Evolutionary conservation across 2,797 vertebrate species (phyloP).

Genomic region (Discoglossus pictus): DNA sequence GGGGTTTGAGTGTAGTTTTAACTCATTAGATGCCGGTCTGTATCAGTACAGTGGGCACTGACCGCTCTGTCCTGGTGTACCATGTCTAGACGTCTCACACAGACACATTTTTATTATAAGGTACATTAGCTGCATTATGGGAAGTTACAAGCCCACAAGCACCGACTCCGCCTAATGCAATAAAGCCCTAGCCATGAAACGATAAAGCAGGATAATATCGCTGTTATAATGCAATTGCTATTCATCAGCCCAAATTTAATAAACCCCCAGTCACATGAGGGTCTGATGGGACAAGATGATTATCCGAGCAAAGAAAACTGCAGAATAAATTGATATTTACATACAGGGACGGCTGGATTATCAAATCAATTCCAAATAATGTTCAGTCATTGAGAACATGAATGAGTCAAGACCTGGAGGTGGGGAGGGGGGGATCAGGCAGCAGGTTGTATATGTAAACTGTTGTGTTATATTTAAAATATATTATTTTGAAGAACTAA

Average conservation of each 20-base stretch:
- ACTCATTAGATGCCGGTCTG: no score
- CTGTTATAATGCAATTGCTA: conserved; percentile 33
- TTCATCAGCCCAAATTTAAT: conserved; percentile 46
- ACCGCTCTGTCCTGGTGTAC: no score
- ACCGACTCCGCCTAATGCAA: conserved; percentile 31
- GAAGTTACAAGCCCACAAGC: conserved; percentile 7
- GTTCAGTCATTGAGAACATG: neutral
- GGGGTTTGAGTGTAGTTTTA: no score
- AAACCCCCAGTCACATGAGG: conserved; percentile 5
- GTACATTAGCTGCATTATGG: conserved; percentile 23
- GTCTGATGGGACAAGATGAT: conserved; percentile 24
- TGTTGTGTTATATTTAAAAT: no score
- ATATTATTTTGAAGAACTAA: no score
- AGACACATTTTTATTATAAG: conserved; percentile 1
- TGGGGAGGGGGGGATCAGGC: no score
- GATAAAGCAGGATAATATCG: conserved; percentile 23
- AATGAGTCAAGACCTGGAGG: neutral
- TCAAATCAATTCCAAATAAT: neutral
- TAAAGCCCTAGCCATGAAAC: conserved; percentile 21
- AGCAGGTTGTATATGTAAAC: no score
- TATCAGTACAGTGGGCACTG: no score
- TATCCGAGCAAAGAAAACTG: neutral
- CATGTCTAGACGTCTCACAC: no score
- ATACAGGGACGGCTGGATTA: conserved; percentile 8
- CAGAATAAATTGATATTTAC: conserved; percentile 15